Conservation (phyloP, 2,113 vertebrate genomes). For the Catharus bicknelli region DNA sequence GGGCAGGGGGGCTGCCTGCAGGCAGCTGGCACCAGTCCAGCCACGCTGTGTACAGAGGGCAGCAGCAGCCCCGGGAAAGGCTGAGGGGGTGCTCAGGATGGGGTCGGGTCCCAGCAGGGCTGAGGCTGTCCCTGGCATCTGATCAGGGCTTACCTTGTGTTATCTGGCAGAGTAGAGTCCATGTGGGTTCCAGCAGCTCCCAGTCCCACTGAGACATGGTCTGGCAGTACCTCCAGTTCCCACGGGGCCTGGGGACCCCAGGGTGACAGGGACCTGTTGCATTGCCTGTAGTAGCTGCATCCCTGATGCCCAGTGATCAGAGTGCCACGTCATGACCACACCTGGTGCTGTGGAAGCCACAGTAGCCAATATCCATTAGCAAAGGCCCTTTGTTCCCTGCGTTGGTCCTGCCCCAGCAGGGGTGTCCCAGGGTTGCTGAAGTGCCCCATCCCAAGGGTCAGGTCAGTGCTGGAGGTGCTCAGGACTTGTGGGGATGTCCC, state of each 20-base stretch:
- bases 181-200: neutral
- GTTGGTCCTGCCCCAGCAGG: neutral
- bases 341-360: neutral
- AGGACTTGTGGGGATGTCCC: neutral
- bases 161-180: neutral
- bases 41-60: neutral
- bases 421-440: neutral
- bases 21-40: neutral
- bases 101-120: rapidly evolving
- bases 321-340: rapidly evolving
- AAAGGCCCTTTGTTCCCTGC: rapidly evolving
- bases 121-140: neutral
- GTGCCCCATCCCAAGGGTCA: neutral
- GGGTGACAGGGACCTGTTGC: neutral
- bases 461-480: neutral
- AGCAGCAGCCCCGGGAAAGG: rapidly evolving
- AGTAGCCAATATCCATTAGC: rapidly evolving
- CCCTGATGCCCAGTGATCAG: rapidly evolving
- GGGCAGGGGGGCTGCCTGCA: neutral
- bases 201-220: too few species aligned
- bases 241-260: neutral
- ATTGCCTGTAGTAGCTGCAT: neutral
- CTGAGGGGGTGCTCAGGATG: neutral
- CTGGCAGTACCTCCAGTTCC: neutral
- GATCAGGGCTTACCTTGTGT: constrained; percentile 65